Evolutionary conservation across 2,888 invertebrate genomes (phyloP).

Genomic region (Nasonovia ribisnigri): DNA sequence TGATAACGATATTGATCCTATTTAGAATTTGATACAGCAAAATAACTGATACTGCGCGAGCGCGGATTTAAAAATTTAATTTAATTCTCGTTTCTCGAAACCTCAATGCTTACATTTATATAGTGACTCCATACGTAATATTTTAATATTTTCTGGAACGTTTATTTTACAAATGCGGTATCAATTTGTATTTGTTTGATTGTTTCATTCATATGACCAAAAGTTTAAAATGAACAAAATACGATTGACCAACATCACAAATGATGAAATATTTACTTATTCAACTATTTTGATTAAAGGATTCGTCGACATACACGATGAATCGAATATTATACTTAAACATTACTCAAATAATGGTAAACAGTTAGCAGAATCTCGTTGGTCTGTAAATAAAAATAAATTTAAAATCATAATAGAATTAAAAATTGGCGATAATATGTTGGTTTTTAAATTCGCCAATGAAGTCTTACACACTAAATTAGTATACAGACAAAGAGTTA

Average conservation of each 20-base stretch:
- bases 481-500: conserved; percentile 75
- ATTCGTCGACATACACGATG: conserved; percentile 72
- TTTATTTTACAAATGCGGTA: not conserved
- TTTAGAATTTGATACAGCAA: not conserved
- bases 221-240: conserved; percentile 60
- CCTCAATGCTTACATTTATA: not conserved
- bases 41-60: conserved; percentile 42
- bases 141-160: not conserved
- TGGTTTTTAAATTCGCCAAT: conserved; percentile 70
- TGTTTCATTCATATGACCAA: not conserved
- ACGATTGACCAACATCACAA: conserved; percentile 75
- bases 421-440: conserved; percentile 73
- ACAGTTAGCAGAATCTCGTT: conserved; percentile 26
- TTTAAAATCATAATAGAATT: conserved; percentile 69
- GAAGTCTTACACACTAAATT: conserved; percentile 78
- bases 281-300: conserved; percentile 77
- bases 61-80: conserved; percentile 55
- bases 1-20: conserved; percentile 44
- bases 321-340: conserved; percentile 71
- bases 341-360: conserved; percentile 69
- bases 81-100: not conserved
- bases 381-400: conserved; percentile 71
- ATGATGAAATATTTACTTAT: conserved; percentile 76
- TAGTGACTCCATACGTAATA: not conserved
- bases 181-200: too few species aligned